A percentile compares a stretch with the other conserved stretches of the same genome.
Conservation (phyloP, 2,113 vertebrate species). For the Pangasianodon hypophthalmus region DNA sequence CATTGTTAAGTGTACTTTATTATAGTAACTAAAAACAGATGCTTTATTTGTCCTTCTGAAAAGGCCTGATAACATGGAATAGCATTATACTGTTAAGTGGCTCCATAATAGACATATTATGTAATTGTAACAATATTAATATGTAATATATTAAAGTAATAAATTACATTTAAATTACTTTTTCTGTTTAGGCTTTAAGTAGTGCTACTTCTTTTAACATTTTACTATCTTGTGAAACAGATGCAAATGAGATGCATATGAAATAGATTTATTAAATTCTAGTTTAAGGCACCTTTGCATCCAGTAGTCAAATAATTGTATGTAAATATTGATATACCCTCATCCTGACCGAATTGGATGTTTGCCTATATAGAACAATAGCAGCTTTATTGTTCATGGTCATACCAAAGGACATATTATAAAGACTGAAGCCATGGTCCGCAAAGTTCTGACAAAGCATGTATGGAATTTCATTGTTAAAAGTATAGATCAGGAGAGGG, state of each 20-base stretch:
- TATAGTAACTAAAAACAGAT: slow-evolving; percentile 3
- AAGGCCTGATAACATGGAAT: background rate
- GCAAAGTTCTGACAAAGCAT: background rate
- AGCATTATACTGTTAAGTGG: background rate
- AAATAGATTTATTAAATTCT: background rate
- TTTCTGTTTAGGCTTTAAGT: background rate
- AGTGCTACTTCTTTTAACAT: background rate
- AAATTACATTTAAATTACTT: background rate
- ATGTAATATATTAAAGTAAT: no score
- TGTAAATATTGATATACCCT: background rate
- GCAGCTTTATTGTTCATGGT: background rate
- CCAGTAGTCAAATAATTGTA: background rate
- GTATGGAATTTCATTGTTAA: background rate
- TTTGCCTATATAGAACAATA: background rate
- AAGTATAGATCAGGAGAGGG: background rate
- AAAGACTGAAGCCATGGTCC: background rate
- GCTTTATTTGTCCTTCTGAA: background rate
- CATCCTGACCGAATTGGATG: background rate
- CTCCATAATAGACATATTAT: background rate
- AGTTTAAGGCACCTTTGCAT: background rate
- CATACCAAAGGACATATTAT: background rate
- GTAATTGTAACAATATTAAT: no score
- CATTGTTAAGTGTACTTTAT: slow-evolving; percentile 1
- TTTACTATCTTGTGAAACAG: background rate
- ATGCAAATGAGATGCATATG: background rate